These are phyloP conservation scores for Euspilapteryx auroguttella DNA, from an alignment of 2,888 invertebrate species.

Conservation along the genomic window DNA sequence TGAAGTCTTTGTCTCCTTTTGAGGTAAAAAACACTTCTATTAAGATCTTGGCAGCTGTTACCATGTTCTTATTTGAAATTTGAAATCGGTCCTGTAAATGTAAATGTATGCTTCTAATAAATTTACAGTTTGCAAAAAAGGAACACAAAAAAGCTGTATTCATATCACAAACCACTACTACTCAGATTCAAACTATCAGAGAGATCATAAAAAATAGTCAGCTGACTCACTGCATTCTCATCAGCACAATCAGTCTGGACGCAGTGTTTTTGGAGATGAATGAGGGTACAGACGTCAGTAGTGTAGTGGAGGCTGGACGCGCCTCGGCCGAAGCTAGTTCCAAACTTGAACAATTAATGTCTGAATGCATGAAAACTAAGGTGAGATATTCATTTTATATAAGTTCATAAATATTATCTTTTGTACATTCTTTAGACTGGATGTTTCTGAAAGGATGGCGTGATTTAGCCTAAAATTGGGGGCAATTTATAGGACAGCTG, in stretches of 20 bases:
- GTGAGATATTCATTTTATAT: too few relatives aligned
- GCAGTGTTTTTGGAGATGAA: constrained; percentile 51
- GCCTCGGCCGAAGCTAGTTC: constrained; percentile 28
- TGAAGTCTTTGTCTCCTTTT: constrained; percentile 67
- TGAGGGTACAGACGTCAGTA: constrained; percentile 32
- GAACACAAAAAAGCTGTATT: constrained; percentile 54
- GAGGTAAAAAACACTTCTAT: too few relatives aligned
- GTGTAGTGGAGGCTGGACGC: constrained; percentile 26
- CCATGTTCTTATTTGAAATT: too few relatives aligned
- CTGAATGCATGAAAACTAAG: constrained; percentile 62
- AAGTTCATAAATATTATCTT: too few relatives aligned
- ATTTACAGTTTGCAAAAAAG: constrained; percentile 23
- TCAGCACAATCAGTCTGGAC: constrained; percentile 59
- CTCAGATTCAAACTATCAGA: constrained; percentile 56
- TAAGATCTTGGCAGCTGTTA: too few relatives aligned
- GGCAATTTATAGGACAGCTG: too few relatives aligned
- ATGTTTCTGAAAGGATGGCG: too few relatives aligned
- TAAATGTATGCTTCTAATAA: too few relatives aligned
- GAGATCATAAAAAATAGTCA: constrained; percentile 64
- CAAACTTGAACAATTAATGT: constrained; percentile 26
- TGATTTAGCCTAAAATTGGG: too few relatives aligned
- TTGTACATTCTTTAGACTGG: too few relatives aligned
- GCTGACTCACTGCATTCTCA: constrained; percentile 63
- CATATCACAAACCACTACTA: constrained; percentile 54
- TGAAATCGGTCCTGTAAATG: too few relatives aligned